Percentiles rank a stretch among this genome's conserved stretches.
phyloP scores from a whole-genome alignment of 2,797 vertebrate genomes.

The Xenentodon cancila region DNA sequence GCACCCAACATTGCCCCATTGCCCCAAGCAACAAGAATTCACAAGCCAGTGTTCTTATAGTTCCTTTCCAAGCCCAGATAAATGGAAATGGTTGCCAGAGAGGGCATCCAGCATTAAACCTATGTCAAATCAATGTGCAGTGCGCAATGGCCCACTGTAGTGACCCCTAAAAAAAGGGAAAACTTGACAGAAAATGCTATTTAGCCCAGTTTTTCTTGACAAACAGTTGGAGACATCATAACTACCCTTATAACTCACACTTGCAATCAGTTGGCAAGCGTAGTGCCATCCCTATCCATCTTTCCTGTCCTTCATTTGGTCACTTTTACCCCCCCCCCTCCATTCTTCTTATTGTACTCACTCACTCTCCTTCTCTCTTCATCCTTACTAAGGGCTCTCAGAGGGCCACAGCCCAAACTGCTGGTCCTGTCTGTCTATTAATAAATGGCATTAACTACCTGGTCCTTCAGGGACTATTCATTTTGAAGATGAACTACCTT shows the following conservation, averaged over 20 bases:
- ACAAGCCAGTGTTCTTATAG: no score
- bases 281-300: constrained; percentile 31
- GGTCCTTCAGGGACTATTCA: constrained; percentile 86
- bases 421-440: constrained; percentile 86
- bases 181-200: constrained; percentile 19
- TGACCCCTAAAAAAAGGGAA: no score
- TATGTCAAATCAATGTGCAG: no score
- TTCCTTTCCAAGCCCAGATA: no score
- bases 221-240: constrained; percentile 51
- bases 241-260: constrained; percentile 32
- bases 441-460: constrained; percentile 89
- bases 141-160: no score
- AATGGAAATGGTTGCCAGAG: no score
- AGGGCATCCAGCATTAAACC: no score
- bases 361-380: constrained; percentile 64
- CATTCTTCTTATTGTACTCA: constrained; percentile 62
- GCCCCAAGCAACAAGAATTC: no score
- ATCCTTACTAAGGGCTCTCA: constrained; percentile 84
- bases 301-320: constrained; percentile 48
- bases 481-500: constrained; percentile 88
- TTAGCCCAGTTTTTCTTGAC: constrained; percentile 62
- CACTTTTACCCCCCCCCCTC: constrained; percentile 24
- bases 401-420: constrained; percentile 80
- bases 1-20: no score
- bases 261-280: constrained; percentile 63